Conservation (phyloP, 1,140 invertebrate genomes). For the Aphaenogaster ashmeadi region DNA sequence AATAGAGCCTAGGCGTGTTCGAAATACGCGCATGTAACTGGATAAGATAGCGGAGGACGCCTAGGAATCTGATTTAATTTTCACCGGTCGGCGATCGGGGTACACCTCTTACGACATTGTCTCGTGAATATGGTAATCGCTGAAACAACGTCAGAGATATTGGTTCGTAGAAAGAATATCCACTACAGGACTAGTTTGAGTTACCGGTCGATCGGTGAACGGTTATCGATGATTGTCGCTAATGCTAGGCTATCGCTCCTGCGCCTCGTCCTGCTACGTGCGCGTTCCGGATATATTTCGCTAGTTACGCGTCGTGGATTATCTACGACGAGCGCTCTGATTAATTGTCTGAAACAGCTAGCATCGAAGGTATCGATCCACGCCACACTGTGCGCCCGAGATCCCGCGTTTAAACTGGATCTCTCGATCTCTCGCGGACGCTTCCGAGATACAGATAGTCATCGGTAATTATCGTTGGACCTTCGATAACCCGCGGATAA, state of each 20-base stretch:
- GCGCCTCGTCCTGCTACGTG: neutral
- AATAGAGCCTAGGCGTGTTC: conserved; percentile 63
- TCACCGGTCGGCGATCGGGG: neutral
- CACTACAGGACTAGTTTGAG: conserved; percentile 55
- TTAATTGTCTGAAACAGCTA: conserved; percentile 47
- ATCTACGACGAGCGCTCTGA: conserved; percentile 42
- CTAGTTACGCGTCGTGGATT: conserved; percentile 27
- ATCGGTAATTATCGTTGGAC: conserved; percentile 60
- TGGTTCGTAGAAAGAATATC: conserved; percentile 44
- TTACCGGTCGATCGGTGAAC: conserved; percentile 8
- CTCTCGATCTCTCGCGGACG: conserved; percentile 41
- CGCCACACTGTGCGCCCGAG: neutral
- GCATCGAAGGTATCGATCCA: conserved; percentile 59
- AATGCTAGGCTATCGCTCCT: conserved; percentile 57
- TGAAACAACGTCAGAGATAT: conserved; percentile 62
- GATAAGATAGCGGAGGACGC: conserved; percentile 64
- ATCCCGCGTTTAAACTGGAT: conserved; percentile 47
- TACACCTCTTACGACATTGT: conserved; percentile 69
- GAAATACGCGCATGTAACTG: conserved; percentile 53
- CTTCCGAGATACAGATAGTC: conserved; percentile 48
- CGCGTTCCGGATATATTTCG: conserved; percentile 29
- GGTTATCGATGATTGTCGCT: conserved; percentile 59
- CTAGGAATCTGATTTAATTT: conserved; percentile 67
- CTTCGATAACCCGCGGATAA: conserved; percentile 58
- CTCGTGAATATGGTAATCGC: conserved; percentile 68